These are phyloP conservation scores for Nomada ruficornis DNA, from an alignment of 2,888 invertebrate species.

Conservation along the genomic window DNA sequence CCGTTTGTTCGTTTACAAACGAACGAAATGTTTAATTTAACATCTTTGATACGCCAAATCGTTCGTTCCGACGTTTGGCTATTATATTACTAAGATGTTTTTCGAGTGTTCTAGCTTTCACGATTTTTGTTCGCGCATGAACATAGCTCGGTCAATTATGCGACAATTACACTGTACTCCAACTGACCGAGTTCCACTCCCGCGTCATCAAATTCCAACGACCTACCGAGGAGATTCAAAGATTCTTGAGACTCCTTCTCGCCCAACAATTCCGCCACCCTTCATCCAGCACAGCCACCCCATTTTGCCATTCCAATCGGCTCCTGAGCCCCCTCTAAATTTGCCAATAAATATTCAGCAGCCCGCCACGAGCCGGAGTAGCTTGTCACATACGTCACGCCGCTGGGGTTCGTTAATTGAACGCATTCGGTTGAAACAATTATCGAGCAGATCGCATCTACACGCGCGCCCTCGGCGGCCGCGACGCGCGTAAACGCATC, in stretches of 20 bases:
- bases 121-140: no score
- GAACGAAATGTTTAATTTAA: no score
- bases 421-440: conserved; percentile 44
- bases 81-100: no score
- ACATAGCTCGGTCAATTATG: no score
- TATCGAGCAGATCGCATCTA: conserved; percentile 49
- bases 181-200: no score
- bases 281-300: not conserved
- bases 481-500: conserved; percentile 35
- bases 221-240: no score
- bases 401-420: conserved; percentile 32
- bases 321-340: not conserved
- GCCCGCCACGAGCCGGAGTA: not conserved
- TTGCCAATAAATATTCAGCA: conserved; percentile 46
- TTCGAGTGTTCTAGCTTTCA: no score
- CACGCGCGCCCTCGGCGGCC: conserved; percentile 22
- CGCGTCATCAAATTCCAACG: no score
- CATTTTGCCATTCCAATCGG: not conserved
- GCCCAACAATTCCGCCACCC: not conserved
- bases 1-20: no score
- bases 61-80: not conserved
- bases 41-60: not conserved
- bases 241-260: no score
- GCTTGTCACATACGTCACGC: conserved; percentile 12
- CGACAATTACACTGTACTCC: no score